phyloP scores from a whole-genome alignment of 2,113 vertebrate genomes.

The Dicerorhinus sumatrensis region DNA sequence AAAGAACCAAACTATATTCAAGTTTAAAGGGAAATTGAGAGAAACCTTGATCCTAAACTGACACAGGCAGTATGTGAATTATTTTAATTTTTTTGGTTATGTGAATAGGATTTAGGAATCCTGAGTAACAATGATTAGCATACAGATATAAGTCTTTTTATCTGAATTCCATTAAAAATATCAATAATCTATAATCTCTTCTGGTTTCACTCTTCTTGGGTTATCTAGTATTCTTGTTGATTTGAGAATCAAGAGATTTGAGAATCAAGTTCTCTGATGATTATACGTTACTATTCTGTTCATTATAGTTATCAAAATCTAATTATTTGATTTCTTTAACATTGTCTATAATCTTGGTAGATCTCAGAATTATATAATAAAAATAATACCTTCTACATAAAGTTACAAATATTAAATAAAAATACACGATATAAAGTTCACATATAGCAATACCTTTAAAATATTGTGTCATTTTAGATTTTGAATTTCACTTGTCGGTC shows the following conservation, averaged over 20 bases:
- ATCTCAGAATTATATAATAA: neutral
- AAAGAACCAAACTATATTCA: neutral
- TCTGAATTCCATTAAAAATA: neutral
- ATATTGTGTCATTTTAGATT: neutral
- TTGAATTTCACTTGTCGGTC: neutral
- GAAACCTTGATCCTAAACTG: neutral
- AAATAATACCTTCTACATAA: neutral
- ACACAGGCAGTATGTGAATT: neutral
- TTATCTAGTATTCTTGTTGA: neutral
- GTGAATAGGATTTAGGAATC: neutral
- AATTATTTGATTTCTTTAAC: neutral
- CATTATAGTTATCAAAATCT: neutral
- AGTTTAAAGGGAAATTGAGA: neutral
- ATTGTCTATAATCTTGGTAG: neutral
- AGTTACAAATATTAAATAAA: neutral
- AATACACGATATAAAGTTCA: neutral
- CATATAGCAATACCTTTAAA: neutral
- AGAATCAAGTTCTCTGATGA: neutral
- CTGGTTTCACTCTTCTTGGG: neutral
- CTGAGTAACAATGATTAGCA: neutral
- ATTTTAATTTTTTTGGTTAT: neutral
- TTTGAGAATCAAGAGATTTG: neutral
- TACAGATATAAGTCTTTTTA: neutral
- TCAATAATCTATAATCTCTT: neutral
- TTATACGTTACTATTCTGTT: neutral